Evolutionary conservation across 2,113 vertebrate genomes (phyloP).

Genomic region (Datnioides undecimradiatus): DNA sequence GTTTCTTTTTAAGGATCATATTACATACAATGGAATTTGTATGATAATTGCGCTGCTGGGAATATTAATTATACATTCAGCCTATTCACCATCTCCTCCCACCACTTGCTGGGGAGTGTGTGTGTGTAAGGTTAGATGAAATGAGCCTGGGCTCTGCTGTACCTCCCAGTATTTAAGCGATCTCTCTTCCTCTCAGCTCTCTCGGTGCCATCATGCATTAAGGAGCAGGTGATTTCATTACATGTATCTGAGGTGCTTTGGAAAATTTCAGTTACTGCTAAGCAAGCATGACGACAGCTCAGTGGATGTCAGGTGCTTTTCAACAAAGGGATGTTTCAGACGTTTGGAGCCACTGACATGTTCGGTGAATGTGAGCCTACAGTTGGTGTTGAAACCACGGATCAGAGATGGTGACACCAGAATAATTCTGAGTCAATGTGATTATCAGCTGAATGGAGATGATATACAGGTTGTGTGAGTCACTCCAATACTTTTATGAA

Average conservation of each 20-base stretch:
- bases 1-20: constrained; percentile 56
- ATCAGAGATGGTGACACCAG: not conserved
- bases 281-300: constrained; percentile 45
- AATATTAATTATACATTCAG: constrained; percentile 78
- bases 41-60: constrained; percentile 70
- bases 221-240: constrained; percentile 53
- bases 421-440: not conserved
- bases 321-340: constrained; percentile 13
- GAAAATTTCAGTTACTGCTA: constrained; percentile 47
- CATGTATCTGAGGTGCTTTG: constrained; percentile 32
- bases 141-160: constrained; percentile 49
- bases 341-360: constrained; percentile 13
- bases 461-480: not conserved
- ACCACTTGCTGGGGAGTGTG: constrained; percentile 34
- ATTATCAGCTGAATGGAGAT: not conserved
- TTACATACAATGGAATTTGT: constrained; percentile 70
- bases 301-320: constrained; percentile 30
- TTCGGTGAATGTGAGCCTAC: constrained; percentile 3
- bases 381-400: not conserved
- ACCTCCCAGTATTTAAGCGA: constrained; percentile 55
- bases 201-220: constrained; percentile 47
- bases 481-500: not conserved
- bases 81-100: constrained; percentile 64
- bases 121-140: constrained; percentile 54
- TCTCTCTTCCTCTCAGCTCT: constrained; percentile 34